Conservation (phyloP, 2,797 vertebrate genomes). For the Syngnathus rostellatus region DNA sequence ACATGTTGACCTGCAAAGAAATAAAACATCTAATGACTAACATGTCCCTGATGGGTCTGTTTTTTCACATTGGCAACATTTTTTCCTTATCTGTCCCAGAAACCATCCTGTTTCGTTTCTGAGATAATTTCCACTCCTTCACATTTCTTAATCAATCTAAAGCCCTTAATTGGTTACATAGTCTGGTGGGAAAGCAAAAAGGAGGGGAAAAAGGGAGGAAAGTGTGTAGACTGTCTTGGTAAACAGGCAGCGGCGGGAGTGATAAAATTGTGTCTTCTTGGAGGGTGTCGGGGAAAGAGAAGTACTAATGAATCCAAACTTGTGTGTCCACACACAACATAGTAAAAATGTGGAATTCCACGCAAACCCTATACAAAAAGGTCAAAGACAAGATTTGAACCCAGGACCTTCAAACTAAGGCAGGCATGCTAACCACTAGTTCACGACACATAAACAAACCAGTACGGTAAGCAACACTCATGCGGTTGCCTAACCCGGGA, state of each 20-base stretch:
- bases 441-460: background rate
- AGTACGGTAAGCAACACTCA: background rate
- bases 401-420: background rate
- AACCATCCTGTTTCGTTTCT: conserved; percentile 17
- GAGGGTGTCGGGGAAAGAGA: conserved; percentile 51
- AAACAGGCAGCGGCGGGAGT: conserved; percentile 55
- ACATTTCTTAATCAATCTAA: conserved; percentile 58
- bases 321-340: conserved; percentile 17
- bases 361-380: background rate
- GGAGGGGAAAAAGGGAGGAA: conserved; percentile 29
- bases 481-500: background rate
- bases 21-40: no score
- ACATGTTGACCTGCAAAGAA: no score
- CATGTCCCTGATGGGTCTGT: background rate
- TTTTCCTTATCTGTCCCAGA: background rate
- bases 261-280: conserved; percentile 52
- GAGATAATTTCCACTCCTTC: conserved; percentile 38
- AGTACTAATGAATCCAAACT: conserved; percentile 67
- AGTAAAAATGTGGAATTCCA: background rate
- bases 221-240: conserved; percentile 42
- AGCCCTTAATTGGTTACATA: conserved; percentile 67
- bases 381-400: background rate
- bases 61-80: background rate
- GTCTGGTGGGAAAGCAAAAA: conserved; percentile 44
- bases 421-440: background rate